These are phyloP conservation scores for Neoascia interrupta DNA, from an alignment of 2,888 invertebrate species.

Conservation along the genomic window DNA sequence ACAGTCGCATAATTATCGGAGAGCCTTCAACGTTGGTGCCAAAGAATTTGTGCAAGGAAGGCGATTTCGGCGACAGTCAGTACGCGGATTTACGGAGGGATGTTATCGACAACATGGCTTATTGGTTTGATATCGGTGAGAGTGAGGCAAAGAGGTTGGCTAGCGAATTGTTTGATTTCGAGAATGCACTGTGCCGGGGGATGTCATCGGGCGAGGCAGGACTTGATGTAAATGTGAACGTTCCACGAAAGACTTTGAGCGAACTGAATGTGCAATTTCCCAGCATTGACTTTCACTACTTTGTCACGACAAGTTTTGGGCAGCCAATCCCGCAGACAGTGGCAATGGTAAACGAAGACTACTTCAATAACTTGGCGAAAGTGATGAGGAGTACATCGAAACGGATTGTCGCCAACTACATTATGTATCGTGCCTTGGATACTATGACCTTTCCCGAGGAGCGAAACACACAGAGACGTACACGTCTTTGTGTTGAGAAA, in stretches of 20 bases:
- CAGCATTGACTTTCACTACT: constrained; percentile 71
- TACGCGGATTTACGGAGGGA: constrained; percentile 63
- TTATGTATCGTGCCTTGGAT: constrained; percentile 74
- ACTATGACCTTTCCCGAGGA: constrained; percentile 72
- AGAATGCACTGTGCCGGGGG: constrained; percentile 73
- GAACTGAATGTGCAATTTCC: constrained; percentile 73
- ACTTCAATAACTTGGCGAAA: constrained; percentile 72
- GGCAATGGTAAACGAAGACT: constrained; percentile 72
- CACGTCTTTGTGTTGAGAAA: constrained; percentile 70
- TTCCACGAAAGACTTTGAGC: constrained; percentile 63
- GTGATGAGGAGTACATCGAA: constrained; percentile 72
- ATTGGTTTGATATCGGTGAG: constrained; percentile 74
- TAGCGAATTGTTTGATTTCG: constrained; percentile 74
- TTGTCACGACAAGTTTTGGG: constrained; percentile 73
- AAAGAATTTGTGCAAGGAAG: constrained; percentile 63
- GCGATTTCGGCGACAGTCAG: constrained; percentile 69
- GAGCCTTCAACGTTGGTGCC: constrained; percentile 64
- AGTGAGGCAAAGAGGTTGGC: constrained; percentile 70
- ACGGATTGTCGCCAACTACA: constrained; percentile 75
- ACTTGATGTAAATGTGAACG: not conserved
- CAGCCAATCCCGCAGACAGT: constrained; percentile 70
- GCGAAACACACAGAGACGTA: constrained; percentile 42
- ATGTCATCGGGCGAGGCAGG: constrained; percentile 18
- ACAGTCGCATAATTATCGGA: constrained; percentile 72
- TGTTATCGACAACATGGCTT: constrained; percentile 72